Conservation (phyloP, 2,113 vertebrate genomes). For the Albula glossodonta region DNA sequence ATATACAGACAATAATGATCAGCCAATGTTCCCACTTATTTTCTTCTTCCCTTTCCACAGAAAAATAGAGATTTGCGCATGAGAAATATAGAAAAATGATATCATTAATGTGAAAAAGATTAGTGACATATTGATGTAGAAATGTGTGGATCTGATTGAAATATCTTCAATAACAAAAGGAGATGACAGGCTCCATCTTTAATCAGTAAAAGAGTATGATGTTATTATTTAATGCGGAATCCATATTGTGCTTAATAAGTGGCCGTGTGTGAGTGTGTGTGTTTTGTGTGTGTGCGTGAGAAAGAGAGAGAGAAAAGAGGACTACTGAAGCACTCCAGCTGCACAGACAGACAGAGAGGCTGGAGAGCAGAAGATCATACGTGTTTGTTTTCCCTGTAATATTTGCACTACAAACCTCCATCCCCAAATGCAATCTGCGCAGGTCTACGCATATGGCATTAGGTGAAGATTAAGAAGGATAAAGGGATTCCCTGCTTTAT, state of each 20-base stretch:
- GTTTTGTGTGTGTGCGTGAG: not conserved
- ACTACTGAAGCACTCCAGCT: not conserved
- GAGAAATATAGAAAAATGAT: no score
- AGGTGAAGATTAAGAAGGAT: slow-evolving; percentile 29
- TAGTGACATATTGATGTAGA: no score
- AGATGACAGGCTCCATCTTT: no score
- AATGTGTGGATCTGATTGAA: no score
- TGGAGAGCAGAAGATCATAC: slow-evolving; percentile 28
- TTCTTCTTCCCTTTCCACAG: slow-evolving; percentile 8
- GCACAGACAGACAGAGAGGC: slow-evolving; percentile 35
- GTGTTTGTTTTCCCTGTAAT: slow-evolving; percentile 37
- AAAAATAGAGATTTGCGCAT: no score
- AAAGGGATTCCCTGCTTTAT: slow-evolving; percentile 24
- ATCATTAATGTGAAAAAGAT: no score
- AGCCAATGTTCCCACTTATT: slow-evolving; percentile 16
- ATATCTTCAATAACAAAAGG: no score
- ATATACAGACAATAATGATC: slow-evolving; percentile 38
- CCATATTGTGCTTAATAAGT: not conserved
- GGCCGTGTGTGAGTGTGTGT: no score
- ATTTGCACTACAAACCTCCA: slow-evolving; percentile 40
- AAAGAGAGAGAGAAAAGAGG: no score
- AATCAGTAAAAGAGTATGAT: not conserved
- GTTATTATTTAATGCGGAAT: not conserved
- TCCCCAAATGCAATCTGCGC: slow-evolving; percentile 27
- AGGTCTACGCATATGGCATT: slow-evolving; percentile 15